Base-by-base conservation (phyloP, 2,797 vertebrate genomes). In the Neoniphon sammara region DNA sequence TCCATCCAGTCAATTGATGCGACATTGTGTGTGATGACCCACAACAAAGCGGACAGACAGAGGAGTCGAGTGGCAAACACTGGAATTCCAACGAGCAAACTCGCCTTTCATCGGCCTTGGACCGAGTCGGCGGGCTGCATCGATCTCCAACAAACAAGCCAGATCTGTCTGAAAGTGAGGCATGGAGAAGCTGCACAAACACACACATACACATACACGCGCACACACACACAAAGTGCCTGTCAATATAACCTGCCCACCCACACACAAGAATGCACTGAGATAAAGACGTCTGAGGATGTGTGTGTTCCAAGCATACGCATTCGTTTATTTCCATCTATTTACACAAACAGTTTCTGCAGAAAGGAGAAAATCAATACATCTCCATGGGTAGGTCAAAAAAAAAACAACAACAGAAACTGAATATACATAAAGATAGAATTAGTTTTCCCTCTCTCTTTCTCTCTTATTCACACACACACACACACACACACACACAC, bases 51-150 rank as follows among this genome's bases (percentile, higher is more conserved):
- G 87, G 89, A 91, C 91, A 88, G 82, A 76, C 82, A 31, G 78
- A 85, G 75, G 85, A 89, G 87, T 84, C 79, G 77, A 86, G 91
- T 75, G 86, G 89, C 88, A 85, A 91, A 88, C 71, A 60, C 83
- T 21, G 63, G 88, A 91, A 92, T 93, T 90, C 90, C 88, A 88
- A 83, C 87, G 56, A 89, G 87, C 80, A 77, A 85, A 86, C 81
- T 71, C 83, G 83, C 71, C 82, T 91, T 92, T 94, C 87, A 91
- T 91, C 81, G 77, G 70, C 88, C 84, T 80, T 2, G 73, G 83
- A 54, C 75, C 58, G 64, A 85, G 90, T 84, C 80, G 53, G 85
- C 88, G 77, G 82, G 87, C 84, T 25, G 80, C 84, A 94, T 94
- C 87, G 92, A 93, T 93, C 89, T 14, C 66, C 76, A 78, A 75